Base-by-base conservation (phyloP, 1,140 invertebrate species). In the Kradibia gibbosae region DNA sequence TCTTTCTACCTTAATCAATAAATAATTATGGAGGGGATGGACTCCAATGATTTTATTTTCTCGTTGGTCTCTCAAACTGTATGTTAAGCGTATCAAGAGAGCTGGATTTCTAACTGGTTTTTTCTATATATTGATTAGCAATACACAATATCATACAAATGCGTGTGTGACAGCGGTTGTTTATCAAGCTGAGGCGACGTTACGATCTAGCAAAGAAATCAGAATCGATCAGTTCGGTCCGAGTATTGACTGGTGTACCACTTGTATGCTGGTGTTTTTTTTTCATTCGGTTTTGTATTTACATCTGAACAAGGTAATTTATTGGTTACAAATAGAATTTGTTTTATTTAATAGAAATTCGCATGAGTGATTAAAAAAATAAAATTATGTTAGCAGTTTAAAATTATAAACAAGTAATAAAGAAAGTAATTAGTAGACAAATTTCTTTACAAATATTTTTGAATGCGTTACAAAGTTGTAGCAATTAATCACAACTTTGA, bases 141-240 rank as follows among this genome's bases (percentile, higher is more conserved):
- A 48, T 73, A 39, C 73, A 60, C 73, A 73, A 80, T 80, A 36
- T 22, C 0, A 55, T 25, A 48, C 73, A 57, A 80, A 62, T 45
- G 36, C 53, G 70, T 22, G n/a, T 31, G 0, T 20, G 3, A 34
- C 11, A 25, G 39, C 31, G 42, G 17, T 50, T 67, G 34, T 67
- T 67, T 67, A 39, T 67, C 10, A 4, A 3, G 57, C n/a, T 11
- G 39, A 31, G 45, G 45, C 74, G 42, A 17, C 31, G 48, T 50
- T 22, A 36, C 31, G n/a, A 45, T 20, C 67, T 22, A 25, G 31
- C 15, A 17, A 55, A 22, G 65, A 22, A 78, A 78, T 34, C 50
- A 22, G 65, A 48, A 80, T 60, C 50, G 78, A 80, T 80, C 78
- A 80, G 78, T 80, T 73, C 36, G 36, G 73, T 73, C 1, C 28